Conservation (phyloP, 2,113 vertebrate species). For the Corythoichthys intestinalis region DNA sequence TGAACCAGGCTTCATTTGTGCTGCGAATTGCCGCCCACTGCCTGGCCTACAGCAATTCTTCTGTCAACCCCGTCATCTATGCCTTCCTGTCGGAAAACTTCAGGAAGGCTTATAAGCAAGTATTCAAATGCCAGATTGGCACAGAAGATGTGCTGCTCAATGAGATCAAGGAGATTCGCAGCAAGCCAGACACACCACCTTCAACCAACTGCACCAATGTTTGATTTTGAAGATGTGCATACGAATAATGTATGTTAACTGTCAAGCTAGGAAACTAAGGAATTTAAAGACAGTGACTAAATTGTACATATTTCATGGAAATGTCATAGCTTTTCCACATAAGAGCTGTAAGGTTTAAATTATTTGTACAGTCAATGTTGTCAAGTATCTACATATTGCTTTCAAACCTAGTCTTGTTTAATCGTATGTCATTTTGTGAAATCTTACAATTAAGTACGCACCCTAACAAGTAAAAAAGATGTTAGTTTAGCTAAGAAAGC, state of each 20-base stretch:
- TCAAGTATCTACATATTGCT: background rate
- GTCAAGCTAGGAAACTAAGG: background rate
- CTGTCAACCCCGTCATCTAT: constrained; percentile 95
- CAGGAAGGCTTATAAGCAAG: constrained; percentile 93
- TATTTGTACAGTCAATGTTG: background rate
- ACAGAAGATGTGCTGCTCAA: constrained; percentile 64
- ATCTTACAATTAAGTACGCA: background rate
- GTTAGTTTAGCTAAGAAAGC: background rate
- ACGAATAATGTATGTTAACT: background rate
- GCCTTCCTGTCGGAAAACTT: constrained; percentile 97
- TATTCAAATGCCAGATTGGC: constrained; percentile 82
- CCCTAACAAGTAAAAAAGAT: background rate
- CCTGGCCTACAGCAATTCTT: constrained; percentile 97
- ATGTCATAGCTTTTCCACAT: constrained; percentile 34
- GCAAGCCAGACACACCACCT: constrained; percentile 79
- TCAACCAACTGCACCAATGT: constrained; percentile 92
- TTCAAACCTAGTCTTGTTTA: background rate
- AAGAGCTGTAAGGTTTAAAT: constrained; percentile 17
- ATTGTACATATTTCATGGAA: constrained; percentile 2
- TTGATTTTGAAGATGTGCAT: constrained; percentile 60
- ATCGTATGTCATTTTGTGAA: background rate
- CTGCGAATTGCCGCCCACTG: constrained; percentile 88
- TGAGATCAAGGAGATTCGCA: constrained; percentile 79
- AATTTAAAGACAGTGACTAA: background rate
- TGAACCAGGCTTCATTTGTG: constrained; percentile 91